phyloP scores from a whole-genome alignment of 2,888 invertebrate genomes.

The Stenurella melanura region DNA sequence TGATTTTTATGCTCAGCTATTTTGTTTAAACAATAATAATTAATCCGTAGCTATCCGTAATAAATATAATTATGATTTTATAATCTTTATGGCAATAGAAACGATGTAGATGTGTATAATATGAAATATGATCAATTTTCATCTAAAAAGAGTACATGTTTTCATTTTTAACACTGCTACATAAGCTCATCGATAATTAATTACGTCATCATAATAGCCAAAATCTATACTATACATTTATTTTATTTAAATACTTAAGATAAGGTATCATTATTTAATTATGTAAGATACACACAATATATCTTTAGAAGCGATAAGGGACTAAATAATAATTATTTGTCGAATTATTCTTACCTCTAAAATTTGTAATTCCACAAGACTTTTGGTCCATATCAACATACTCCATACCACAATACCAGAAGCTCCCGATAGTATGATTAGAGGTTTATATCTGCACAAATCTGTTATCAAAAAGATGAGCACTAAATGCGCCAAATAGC shows the following conservation, averaged over 20 bases:
- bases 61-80: background rate
- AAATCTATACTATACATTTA: no score
- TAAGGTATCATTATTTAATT: no score
- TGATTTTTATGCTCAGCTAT: background rate
- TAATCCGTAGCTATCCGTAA: background rate
- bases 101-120: no score
- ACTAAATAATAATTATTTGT: no score
- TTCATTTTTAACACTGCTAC: no score
- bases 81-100: background rate
- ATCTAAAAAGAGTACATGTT: no score
- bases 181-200: no score
- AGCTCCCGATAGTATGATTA: slow-evolving; percentile 88
- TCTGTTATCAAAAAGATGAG: slow-evolving; percentile 90
- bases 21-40: background rate
- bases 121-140: background rate
- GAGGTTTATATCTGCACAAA: slow-evolving; percentile 88
- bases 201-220: no score
- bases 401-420: slow-evolving; percentile 85
- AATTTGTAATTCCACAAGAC: slow-evolving; percentile 82
- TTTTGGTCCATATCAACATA: slow-evolving; percentile 84
- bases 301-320: no score
- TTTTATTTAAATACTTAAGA: no score
- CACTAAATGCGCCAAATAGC: slow-evolving; percentile 84
- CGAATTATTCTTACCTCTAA: slow-evolving; percentile 66
- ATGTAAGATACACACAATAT: no score